Evolutionary conservation across 2,797 vertebrate species (phyloP).

Genomic region (Botia kubotai): DNA sequence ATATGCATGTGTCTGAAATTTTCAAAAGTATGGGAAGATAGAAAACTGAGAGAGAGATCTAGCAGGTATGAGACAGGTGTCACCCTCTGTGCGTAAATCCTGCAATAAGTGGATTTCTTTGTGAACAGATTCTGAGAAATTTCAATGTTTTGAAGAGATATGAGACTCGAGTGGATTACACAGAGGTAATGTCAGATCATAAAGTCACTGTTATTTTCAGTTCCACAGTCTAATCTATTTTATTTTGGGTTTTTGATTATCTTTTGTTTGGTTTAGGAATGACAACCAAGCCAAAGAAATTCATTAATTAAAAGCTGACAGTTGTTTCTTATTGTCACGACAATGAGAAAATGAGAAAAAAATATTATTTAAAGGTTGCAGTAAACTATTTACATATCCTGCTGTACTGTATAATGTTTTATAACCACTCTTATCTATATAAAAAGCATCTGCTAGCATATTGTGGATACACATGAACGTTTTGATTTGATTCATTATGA

Average conservation of each 20-base stretch:
- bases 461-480: neutral
- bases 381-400: neutral
- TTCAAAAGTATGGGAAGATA: neutral
- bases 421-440: neutral
- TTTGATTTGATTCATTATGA: no score
- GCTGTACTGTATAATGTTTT: neutral
- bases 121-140: conserved; percentile 20
- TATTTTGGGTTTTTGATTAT: neutral
- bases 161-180: conserved; percentile 50
- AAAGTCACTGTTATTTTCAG: conserved; percentile 28
- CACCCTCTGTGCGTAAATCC: neutral
- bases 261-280: neutral
- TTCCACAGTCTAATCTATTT: neutral
- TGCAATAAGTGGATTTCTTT: conserved; percentile 35
- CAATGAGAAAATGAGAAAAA: no score
- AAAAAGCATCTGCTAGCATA: neutral
- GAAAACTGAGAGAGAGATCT: neutral
- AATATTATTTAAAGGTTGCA: neutral
- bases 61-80: conserved; percentile 11
- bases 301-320: neutral
- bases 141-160: neutral
- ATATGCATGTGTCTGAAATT: conserved; percentile 13
- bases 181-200: conserved; percentile 24
- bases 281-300: neutral
- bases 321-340: no score